Evolutionary conservation across 2,888 invertebrate genomes (phyloP).

Genomic region (Stenchaetothrips biformis): DNA sequence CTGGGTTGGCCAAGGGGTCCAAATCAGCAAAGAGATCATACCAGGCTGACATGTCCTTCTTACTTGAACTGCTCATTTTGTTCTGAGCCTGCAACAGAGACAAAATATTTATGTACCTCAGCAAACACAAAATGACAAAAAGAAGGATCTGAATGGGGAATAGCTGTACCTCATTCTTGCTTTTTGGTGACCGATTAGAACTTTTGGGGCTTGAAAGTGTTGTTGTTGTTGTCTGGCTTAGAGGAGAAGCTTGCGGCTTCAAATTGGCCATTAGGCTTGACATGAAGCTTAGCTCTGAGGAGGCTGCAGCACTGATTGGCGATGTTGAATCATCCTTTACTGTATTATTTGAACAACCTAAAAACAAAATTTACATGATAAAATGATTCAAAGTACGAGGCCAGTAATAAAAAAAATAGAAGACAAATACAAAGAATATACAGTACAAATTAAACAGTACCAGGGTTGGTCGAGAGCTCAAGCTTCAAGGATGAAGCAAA

Average conservation of each 20-base stretch:
- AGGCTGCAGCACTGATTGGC: background rate
- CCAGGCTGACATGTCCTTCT: constrained; percentile 53
- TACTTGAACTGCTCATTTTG: constrained; percentile 23
- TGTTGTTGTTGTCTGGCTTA: background rate
- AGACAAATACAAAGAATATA: background rate
- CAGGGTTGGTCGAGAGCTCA: background rate
- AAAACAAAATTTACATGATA: background rate
- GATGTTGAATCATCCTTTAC: constrained; percentile 48
- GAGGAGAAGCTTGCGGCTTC: background rate
- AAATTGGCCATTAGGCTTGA: constrained; percentile 4
- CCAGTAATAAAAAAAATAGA: background rate
- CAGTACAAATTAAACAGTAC: background rate
- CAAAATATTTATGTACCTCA: background rate
- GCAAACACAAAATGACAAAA: background rate
- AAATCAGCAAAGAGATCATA: constrained; percentile 88
- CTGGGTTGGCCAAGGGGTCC: constrained; percentile 85
- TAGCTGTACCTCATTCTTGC: background rate
- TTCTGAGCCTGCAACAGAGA: constrained; percentile 30
- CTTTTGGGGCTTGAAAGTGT: background rate
- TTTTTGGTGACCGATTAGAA: background rate
- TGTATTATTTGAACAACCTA: constrained; percentile 35
- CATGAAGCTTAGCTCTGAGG: background rate
- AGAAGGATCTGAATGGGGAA: background rate
- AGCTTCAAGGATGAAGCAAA: background rate
- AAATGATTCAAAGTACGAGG: background rate